Evolutionary conservation across 64 coral and sea anemone species (phyloP), one percentile per base, ranked within the genome.

Genomic region (Pocillopora verrucosa): DNA sequence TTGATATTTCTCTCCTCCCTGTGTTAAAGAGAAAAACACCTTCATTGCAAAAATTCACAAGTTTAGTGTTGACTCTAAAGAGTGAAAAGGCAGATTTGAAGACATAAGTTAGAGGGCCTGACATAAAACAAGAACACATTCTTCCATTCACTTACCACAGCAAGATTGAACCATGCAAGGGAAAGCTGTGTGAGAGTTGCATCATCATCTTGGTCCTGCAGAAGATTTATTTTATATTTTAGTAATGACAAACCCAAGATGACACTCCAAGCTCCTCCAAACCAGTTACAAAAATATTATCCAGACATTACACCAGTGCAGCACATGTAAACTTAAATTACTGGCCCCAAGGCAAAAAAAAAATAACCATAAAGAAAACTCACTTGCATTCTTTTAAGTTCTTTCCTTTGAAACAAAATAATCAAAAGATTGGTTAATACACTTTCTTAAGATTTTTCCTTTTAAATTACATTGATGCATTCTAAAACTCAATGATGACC

Each of bases 1-100:
- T 73, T 99, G 97, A 36, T 88, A 93, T 67, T 95, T 99, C 68
- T 99, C 97, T 30, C 97, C 97, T 65, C 97, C 97, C 97, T 99
- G 26, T 0, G 36, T 70, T 36, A 24, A 83, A 15, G 62, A 37
- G 22, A 83, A 20, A 85, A 70, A 56, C 58, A 59, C 0, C 12
- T 36, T 16, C 12, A 59, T 38, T n/a, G 16, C 2, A 63, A 22
- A 68, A 82, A 82, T 63, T 9, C 11, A 15, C 61, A 63, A 15
- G 16, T 15, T 17, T 63, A 17, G 1, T 63, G 61, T 13, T 13
- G 61, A 13, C 12, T 51, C 41, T 4, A 51, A 51, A 51, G 41
- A 51, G 41, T 51, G 41, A 51, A 51, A 4, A 7, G 41, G 41
- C 41, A 51, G 41, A 51, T 51, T 4, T 51, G 41, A 51, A 51